Base-by-base conservation (phyloP, 92 coral and sea anemone genomes). In the Micromussa lordhowensis region DNA sequence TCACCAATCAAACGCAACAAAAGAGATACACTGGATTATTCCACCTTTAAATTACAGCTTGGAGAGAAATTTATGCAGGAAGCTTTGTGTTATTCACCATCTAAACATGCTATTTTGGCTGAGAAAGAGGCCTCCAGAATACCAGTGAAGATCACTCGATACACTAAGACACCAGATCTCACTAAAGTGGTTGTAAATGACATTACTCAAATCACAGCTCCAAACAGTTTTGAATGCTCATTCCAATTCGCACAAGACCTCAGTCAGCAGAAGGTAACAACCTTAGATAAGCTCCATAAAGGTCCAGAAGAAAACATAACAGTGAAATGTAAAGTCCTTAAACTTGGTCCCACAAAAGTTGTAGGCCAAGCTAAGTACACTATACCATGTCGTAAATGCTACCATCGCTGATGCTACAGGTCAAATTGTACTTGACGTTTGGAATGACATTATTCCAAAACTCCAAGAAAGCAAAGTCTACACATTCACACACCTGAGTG, bases 311-410 rank as follows among this genome's bases (percentile, higher is more conserved):
- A 88, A 12, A 82, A 88, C 88, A 82, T 75, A 80, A 87, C 75
- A 40, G 73, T 80, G 80, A 49, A 36, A 70, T 73, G 81, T 81
- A 81, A n/a, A 81, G 87, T 83, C 68, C 85, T 89, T 53, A 89
- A 89, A 75, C 88, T 82, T 68, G 88, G 88, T 76, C 68, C 63
- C 21, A 83, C 92, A 75, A 83, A 76, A 76, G 84, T 68, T 77
- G 91, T 88, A 72, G 91, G 91, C n/a, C 75, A 88, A 82, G 91
- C 82, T 69, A 88, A 88, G 82, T 87, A n/a, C n/a, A n/a, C n/a
- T n/a, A n/a, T n/a, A 79, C 85, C 85, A 79, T 61, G 90, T 88
- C 82, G 29, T 73, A 53, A 82, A 88, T 81, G 91, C 91, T 76
- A 82, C 87, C 79, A 88, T 88, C 49, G 80, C 87, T 75, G 87